phyloP scores from a whole-genome alignment of 2,113 vertebrate genomes.

The Callipepla californica region DNA sequence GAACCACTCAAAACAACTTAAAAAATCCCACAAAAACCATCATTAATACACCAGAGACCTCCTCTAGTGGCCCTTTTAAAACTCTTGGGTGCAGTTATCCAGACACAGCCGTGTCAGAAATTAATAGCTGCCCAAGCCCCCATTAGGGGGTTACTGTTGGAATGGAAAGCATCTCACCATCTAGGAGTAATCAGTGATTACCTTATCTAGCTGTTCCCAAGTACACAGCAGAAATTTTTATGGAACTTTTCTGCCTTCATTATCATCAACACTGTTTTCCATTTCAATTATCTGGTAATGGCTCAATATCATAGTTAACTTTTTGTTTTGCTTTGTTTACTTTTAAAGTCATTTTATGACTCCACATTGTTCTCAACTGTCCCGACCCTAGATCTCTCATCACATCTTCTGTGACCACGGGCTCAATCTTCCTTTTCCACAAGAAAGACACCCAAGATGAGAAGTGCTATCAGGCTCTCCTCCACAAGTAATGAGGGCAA shows the following conservation, averaged over 20 bases:
- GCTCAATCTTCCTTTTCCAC: background rate
- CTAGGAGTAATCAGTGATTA: background rate
- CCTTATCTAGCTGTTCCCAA: background rate
- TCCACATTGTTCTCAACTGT: background rate
- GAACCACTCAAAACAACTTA: constrained; percentile 32
- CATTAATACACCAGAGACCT: background rate
- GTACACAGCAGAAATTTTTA: constrained; percentile 12
- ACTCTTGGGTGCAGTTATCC: constrained; percentile 39
- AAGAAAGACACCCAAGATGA: rapidly evolving
- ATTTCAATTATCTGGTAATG: background rate
- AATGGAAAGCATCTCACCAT: constrained; percentile 42
- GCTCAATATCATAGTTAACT: background rate
- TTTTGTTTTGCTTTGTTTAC: background rate
- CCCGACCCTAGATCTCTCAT: background rate
- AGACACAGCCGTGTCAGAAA: background rate
- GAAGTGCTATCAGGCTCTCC: background rate
- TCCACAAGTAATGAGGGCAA: background rate
- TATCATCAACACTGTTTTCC: background rate
- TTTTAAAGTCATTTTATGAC: background rate
- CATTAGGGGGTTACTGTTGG: background rate
- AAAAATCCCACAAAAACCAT: background rate
- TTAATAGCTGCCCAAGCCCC: background rate
- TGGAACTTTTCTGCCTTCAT: constrained; percentile 22
- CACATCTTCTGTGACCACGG: background rate
- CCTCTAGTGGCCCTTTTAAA: background rate